Base-by-base conservation (phyloP, 1,140 invertebrate genomes). In the Sminthurinus signatus region DNA sequence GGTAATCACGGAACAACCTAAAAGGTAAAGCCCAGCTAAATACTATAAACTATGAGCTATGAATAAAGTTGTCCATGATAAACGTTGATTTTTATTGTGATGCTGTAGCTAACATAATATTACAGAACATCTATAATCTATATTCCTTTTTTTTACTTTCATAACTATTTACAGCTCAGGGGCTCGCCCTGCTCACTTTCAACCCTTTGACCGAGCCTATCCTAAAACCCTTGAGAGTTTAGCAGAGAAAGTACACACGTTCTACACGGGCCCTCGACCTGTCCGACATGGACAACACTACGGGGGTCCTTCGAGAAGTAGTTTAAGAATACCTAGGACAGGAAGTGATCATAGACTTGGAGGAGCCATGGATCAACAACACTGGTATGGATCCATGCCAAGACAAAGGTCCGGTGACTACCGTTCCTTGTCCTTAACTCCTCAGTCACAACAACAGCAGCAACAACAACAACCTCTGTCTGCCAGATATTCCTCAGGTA, bases 151-250 rank as follows among this genome's bases (percentile, higher is more conserved):
- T n/a, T n/a, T n/a, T n/a, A n/a, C n/a, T n/a, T n/a, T n/a, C n/a
- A n/a, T n/a, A n/a, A n/a, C n/a, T n/a, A n/a, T n/a, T n/a, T n/a
- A n/a, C n/a, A n/a, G n/a, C n/a, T n/a, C n/a, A n/a, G n/a, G n/a
- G n/a, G n/a, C n/a, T 85, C 1, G 77, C 27, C 84, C 87, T 48
- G 86, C 88, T 44, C 87, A 89, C 72, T 91, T 90, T 75, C 88
- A 88, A 65, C 81, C 81, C 0, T 83, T 81, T 72, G 88, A 91
- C 73, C 83, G 88, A 31, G 85, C 84, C 19, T 92, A 93, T 76
- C 89, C 90, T n/a, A 91, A 92, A 74, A 93, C 91, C 0, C 75
- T 93, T 54, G 90, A 93, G 75, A 92, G 88, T 73, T 80, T 93
- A 2, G 89, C 90, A 0, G 90, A 93, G 76, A 91, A 92, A 80